These are phyloP conservation scores for Dendrolimus pini DNA, from an alignment of 2,888 invertebrate species.

Conservation along the genomic window DNA sequence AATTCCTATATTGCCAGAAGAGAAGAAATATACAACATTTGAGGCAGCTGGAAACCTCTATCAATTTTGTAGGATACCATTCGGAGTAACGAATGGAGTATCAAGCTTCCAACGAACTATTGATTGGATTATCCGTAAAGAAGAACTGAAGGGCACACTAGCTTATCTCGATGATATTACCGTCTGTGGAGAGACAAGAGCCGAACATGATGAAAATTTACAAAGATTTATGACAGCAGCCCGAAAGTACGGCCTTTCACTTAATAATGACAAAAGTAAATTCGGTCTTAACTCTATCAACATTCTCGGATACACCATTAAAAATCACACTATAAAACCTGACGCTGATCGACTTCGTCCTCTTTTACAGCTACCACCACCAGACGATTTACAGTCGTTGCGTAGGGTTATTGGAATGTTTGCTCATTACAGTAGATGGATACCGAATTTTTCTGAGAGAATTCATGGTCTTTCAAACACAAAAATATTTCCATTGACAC, in stretches of 20 bases:
- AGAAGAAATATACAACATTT: too few relatives aligned
- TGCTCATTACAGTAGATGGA: conserved; percentile 5
- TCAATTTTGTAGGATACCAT: too few relatives aligned
- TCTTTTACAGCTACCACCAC: conserved; percentile 8
- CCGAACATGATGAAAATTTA: neutral
- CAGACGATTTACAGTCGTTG: conserved; percentile 3
- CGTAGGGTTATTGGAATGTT: conserved; percentile 6
- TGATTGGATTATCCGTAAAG: neutral
- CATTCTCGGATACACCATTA: conserved; percentile 10
- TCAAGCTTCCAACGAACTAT: neutral
- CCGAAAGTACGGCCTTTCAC: neutral
- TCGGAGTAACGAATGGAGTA: too few relatives aligned
- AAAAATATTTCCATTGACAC: neutral
- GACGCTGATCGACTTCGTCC: conserved; percentile 10
- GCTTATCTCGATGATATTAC: conserved; percentile 1
- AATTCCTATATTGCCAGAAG: too few relatives aligned
- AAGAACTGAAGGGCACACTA: neutral
- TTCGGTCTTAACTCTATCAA: neutral
- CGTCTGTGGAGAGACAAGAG: neutral
- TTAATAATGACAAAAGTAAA: conserved; percentile 1
- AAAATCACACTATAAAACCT: conserved; percentile 10
- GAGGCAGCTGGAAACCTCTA: too few relatives aligned
- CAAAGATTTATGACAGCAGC: conserved; percentile 1
- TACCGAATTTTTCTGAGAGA: conserved; percentile 6
- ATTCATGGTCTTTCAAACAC: neutral